Conservation (phyloP, 1,140 invertebrate species). For the Radopholus similis region DNA sequence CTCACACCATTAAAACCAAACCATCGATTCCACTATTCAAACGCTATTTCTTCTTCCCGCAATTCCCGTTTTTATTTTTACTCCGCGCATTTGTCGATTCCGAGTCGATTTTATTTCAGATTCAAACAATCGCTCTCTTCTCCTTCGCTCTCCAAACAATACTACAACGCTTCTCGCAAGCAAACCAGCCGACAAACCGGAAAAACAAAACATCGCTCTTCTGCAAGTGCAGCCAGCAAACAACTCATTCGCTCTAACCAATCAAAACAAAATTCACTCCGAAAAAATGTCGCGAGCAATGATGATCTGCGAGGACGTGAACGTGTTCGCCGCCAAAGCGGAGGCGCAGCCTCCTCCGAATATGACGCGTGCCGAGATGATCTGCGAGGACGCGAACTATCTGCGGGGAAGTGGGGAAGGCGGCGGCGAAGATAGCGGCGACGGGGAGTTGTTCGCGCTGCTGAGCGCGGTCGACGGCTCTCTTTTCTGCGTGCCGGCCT, state of each 20-base stretch:
- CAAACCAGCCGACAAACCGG: background rate
- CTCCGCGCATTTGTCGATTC: no score
- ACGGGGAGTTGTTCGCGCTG: background rate
- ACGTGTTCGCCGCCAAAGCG: background rate
- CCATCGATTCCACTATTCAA: no score
- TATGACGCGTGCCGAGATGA: conserved; percentile 1
- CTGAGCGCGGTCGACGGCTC: conserved; percentile 10
- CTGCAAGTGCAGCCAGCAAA: no score
- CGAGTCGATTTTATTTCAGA: no score
- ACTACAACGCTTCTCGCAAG: background rate
- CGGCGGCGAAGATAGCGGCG: background rate
- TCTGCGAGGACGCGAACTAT: conserved; percentile 6
- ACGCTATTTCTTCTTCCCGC: no score
- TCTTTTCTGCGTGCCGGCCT: conserved; percentile 36
- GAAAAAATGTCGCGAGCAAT: conserved; percentile 6
- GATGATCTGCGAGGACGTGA: conserved; percentile 9
- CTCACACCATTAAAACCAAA: no score
- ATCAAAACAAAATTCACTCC: no score
- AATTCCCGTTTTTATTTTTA: no score
- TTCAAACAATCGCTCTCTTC: no score
- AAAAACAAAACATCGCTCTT: no score
- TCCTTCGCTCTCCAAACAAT: no score
- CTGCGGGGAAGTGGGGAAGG: background rate
- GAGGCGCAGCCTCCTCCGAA: background rate
- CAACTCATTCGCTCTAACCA: no score